Conservation (phyloP, 2,888 invertebrate genomes). For the Cephus runcator region DNA sequence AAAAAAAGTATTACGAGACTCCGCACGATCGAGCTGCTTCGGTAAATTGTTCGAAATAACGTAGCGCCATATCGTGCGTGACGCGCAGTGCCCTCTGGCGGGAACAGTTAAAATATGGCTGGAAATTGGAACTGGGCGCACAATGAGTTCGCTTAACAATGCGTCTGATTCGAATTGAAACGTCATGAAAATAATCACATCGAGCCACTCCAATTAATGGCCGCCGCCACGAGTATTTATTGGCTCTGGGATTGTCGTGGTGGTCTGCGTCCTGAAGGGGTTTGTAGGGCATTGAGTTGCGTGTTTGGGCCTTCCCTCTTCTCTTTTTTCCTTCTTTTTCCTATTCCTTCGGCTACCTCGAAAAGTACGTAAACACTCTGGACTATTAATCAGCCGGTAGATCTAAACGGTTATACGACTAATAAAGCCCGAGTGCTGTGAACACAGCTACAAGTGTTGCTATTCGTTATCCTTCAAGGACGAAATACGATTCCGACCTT, state of each 20-base stretch:
- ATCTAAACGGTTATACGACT: not conserved
- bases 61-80: not conserved
- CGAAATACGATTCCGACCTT: not conserved
- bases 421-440: not conserved
- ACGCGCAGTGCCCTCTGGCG: not conserved
- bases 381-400: not conserved
- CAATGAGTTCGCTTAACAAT: conserved; percentile 51
- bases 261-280: not conserved
- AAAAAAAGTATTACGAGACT: not conserved
- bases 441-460: not conserved
- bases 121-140: conserved; percentile 44
- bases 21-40: not conserved
- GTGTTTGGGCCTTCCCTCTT: not conserved
- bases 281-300: not conserved
- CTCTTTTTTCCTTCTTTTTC: not conserved
- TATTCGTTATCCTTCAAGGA: not conserved
- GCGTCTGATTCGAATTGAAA: conserved; percentile 54
- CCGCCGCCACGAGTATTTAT: conserved; percentile 15
- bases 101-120: conserved; percentile 35
- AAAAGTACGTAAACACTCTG: not conserved
- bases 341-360: not conserved
- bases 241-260: not conserved
- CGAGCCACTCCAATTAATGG: conserved; percentile 52
- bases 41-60: conserved; percentile 1
- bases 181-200: conserved; percentile 58